Evolutionary conservation across 2,888 invertebrate species (phyloP).

Genomic region (Stegana nigrithorax): DNA sequence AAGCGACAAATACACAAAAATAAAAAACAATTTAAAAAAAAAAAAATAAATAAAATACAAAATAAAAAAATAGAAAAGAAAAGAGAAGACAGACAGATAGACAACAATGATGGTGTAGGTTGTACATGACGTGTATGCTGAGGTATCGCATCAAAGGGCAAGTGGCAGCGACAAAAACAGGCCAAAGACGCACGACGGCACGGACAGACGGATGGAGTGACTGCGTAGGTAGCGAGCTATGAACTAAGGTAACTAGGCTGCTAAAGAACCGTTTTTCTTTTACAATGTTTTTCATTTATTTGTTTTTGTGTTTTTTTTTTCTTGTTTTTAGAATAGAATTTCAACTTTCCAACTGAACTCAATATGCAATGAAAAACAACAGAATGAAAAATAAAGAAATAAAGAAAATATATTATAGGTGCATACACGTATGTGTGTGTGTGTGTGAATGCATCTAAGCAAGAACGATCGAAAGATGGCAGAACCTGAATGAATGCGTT

Average conservation of each 20-base stretch:
- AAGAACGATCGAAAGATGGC: background rate
- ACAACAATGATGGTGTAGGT: background rate
- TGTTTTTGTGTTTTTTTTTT: too few species aligned
- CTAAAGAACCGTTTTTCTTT: background rate
- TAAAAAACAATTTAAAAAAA: background rate
- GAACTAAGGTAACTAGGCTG: constrained; percentile 3
- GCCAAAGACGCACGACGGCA: background rate
- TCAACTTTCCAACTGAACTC: constrained; percentile 15
- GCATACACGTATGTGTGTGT: background rate
- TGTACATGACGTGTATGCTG: background rate
- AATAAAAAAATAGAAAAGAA: background rate
- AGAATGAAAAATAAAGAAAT: background rate
- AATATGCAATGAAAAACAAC: constrained; percentile 3
- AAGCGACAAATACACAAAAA: too few species aligned
- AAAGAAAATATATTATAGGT: background rate
- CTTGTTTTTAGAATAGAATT: constrained; percentile 4
- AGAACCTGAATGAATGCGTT: background rate
- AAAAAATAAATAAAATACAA: too few species aligned
- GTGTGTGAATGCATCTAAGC: background rate
- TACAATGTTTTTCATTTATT: too few species aligned
- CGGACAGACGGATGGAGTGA: background rate
- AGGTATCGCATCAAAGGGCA: constrained; percentile 1
- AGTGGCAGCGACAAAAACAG: background rate
- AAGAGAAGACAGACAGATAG: background rate
- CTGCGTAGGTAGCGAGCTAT: background rate